These are phyloP conservation scores for Leptonema lineaticorne DNA, from an alignment of 1,140 invertebrate genomes.

Conservation along the genomic window DNA sequence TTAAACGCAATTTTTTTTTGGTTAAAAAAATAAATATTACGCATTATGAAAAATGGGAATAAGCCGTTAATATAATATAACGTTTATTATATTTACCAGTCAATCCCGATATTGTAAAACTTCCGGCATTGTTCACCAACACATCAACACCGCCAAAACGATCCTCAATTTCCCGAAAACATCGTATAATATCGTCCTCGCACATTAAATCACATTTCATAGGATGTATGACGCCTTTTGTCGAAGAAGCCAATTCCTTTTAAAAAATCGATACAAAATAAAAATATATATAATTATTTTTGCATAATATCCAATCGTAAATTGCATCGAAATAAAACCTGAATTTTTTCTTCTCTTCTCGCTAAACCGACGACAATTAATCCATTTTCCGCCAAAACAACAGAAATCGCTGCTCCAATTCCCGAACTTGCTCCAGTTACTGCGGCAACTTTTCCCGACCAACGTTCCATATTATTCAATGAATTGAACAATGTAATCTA, in stretches of 20 bases:
- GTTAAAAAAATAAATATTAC: not conserved
- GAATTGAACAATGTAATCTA: too few relatives aligned
- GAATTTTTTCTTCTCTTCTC: slow-evolving; percentile 49
- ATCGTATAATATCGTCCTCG: slow-evolving; percentile 61
- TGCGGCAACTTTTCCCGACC: slow-evolving; percentile 59
- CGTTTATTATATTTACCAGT: slow-evolving; percentile 11
- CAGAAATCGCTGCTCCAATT: slow-evolving; percentile 57
- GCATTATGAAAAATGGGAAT: not conserved
- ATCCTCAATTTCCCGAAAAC: slow-evolving; percentile 61
- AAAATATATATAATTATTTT: not conserved
- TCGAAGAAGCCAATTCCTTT: slow-evolving; percentile 4
- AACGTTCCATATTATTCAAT: slow-evolving; percentile 65
- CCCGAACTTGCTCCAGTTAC: slow-evolving; percentile 64
- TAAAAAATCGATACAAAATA: not conserved
- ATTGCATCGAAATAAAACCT: slow-evolving; percentile 50
- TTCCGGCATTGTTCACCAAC: slow-evolving; percentile 67
- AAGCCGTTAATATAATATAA: too few relatives aligned
- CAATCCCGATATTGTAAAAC: slow-evolving; percentile 10
- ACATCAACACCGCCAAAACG: slow-evolving; percentile 63
- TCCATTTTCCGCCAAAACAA: slow-evolving; percentile 55
- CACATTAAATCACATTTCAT: slow-evolving; percentile 62
- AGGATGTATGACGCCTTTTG: slow-evolving; percentile 42
- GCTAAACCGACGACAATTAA: slow-evolving; percentile 61
- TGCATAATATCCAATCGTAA: not conserved
- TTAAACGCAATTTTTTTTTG: not conserved